phyloP scores from a whole-genome alignment of 1,140 invertebrate genomes.

The Lucilia sericata region DNA sequence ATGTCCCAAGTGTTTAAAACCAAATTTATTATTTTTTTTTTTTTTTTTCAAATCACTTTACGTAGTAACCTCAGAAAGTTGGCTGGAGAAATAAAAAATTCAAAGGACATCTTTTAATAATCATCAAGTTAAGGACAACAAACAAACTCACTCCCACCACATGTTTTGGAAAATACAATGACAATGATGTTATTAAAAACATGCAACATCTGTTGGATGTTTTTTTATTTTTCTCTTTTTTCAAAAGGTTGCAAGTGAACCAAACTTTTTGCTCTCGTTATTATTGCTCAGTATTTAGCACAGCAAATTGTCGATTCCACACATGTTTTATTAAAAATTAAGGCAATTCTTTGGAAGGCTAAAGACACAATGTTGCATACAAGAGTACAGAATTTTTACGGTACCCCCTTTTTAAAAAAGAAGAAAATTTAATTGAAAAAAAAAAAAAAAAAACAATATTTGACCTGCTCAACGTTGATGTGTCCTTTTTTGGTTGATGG shows the following conservation, averaged over 20 bases:
- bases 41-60: constrained; percentile 17
- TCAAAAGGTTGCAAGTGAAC: background rate
- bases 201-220: constrained; percentile 33
- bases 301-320: constrained; percentile 42
- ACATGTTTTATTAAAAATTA: constrained; percentile 30
- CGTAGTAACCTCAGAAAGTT: background rate
- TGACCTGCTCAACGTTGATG: constrained; percentile 28
- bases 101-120: constrained; percentile 44
- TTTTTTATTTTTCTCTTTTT: too few species aligned
- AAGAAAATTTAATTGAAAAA: constrained; percentile 8
- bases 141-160: background rate
- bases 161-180: background rate
- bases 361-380: background rate
- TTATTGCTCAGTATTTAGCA: background rate
- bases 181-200: constrained; percentile 25
- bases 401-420: background rate
- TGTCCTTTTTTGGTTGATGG: constrained; percentile 4
- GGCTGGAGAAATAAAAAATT: constrained; percentile 29
- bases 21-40: background rate
- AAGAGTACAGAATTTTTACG: background rate
- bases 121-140: background rate
- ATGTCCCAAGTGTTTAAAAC: constrained; percentile 24
- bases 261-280: background rate
- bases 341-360: constrained; percentile 18
- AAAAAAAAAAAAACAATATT: constrained; percentile 31